phyloP scores from a whole-genome alignment of 2,113 vertebrate species.

The Crotalus helleri region DNA sequence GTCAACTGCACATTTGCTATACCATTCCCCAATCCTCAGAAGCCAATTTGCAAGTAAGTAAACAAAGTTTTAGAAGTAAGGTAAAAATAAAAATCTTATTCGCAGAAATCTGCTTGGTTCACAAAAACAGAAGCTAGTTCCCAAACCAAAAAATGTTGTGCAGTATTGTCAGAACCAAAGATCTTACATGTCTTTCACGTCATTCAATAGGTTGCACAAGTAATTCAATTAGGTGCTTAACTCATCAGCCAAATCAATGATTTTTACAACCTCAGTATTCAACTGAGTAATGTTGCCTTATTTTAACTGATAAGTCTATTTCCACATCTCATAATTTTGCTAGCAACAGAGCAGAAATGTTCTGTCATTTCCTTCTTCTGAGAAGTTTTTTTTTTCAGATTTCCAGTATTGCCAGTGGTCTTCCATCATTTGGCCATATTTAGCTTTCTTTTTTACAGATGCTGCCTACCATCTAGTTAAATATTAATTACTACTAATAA shows the following conservation, averaged over 20 bases:
- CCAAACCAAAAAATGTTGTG: neutral
- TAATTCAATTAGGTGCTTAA: neutral
- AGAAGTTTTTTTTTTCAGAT: neutral
- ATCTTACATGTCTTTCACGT: neutral
- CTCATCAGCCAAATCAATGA: neutral
- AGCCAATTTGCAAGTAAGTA: too few species aligned
- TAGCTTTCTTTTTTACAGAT: neutral
- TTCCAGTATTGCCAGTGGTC: neutral
- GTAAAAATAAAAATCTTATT: neutral
- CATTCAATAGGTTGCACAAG: neutral
- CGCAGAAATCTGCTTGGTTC: neutral
- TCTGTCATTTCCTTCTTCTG: neutral
- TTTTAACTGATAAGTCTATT: neutral
- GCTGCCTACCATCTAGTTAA: neutral
- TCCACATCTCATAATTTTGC: neutral
- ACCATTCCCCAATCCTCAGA: too few species aligned
- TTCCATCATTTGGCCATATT: neutral
- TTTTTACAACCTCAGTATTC: neutral
- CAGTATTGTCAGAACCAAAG: neutral
- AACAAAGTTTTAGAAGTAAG: neutral
- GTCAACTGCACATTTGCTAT: neutral
- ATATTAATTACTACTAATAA: neutral
- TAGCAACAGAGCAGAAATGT: neutral
- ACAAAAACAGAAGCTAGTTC: neutral
- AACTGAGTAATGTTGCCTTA: neutral